Conservation (phyloP, 2,888 invertebrate genomes). For the Dendrolimus pini region DNA sequence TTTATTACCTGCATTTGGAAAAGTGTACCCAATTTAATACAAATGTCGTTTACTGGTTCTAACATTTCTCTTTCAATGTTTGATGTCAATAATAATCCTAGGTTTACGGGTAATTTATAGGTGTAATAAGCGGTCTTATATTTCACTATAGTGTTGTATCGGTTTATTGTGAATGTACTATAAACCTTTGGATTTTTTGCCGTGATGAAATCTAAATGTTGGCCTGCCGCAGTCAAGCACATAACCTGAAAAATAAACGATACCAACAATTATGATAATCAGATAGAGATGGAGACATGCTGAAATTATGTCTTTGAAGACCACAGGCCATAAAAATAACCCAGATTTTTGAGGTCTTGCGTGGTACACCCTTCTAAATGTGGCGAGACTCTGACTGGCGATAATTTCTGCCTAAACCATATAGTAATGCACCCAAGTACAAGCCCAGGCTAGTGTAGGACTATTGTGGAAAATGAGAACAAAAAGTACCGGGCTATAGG, state of each 20-base stretch:
- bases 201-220: conserved; percentile 84
- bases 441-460: too few species aligned
- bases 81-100: conserved; percentile 86
- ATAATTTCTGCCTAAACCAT: too few species aligned
- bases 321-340: too few species aligned
- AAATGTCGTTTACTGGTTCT: conserved; percentile 83
- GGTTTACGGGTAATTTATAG: conserved; percentile 88
- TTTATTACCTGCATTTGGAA: conserved; percentile 89
- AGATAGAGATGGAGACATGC: too few species aligned
- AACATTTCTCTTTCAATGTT: conserved; percentile 82
- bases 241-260: conserved; percentile 29
- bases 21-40: conserved; percentile 91
- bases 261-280: background rate
- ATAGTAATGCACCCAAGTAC: too few species aligned
- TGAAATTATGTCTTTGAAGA: too few species aligned
- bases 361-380: too few species aligned
- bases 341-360: too few species aligned
- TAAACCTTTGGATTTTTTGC: conserved; percentile 44
- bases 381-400: too few species aligned
- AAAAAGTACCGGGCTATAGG: too few species aligned
- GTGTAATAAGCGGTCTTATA: conserved; percentile 94
- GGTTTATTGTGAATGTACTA: conserved; percentile 83
- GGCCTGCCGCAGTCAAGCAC: conserved; percentile 84
- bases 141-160: conserved; percentile 87
- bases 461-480: too few species aligned